A percentile compares a stretch with the other conserved stretches of the same genome.
These are phyloP conservation scores for Antedon mediterranea DNA, from an alignment of 53 echinoderm and acorn worm genomes.

Conservation along the genomic window DNA sequence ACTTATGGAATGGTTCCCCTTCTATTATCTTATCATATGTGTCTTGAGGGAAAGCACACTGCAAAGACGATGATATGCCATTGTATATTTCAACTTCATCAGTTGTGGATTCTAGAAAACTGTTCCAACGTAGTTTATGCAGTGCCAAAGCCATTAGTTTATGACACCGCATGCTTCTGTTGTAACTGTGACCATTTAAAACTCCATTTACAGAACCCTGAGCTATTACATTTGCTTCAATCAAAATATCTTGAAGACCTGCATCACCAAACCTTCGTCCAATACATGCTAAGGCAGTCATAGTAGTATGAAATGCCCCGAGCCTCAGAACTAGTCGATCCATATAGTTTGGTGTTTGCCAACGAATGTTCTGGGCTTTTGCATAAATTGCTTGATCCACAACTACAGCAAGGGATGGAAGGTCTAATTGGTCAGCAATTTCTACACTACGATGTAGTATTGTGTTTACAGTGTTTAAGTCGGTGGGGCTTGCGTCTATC, in stretches of 20 bases:
- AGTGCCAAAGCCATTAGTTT: conserved; percentile 39
- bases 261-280: conserved; percentile 51
- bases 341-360: no score
- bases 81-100: not conserved
- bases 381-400: no score
- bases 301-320: conserved; percentile 31
- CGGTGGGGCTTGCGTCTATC: conserved; percentile 32
- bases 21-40: not conserved
- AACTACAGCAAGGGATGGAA: no score
- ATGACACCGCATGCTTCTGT: conserved; percentile 31
- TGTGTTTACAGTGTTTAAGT: conserved; percentile 23
- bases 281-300: conserved; percentile 23
- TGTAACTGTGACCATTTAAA: conserved; percentile 29
- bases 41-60: conserved; percentile 5
- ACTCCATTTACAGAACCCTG: conserved; percentile 28
- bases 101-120: conserved; percentile 1
- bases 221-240: conserved; percentile 32
- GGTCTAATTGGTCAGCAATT: no score
- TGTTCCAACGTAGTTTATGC: conserved; percentile 13
- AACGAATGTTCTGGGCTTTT: no score
- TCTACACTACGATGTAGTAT: conserved; percentile 15
- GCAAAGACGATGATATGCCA: not conserved
- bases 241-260: conserved; percentile 24
- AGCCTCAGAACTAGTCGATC: conserved; percentile 20
- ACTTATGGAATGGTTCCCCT: not conserved